These are phyloP conservation scores for Ianthella basta DNA, from an alignment of 37 sponge, comb jelly and placozoan species.

Conservation along the genomic window DNA sequence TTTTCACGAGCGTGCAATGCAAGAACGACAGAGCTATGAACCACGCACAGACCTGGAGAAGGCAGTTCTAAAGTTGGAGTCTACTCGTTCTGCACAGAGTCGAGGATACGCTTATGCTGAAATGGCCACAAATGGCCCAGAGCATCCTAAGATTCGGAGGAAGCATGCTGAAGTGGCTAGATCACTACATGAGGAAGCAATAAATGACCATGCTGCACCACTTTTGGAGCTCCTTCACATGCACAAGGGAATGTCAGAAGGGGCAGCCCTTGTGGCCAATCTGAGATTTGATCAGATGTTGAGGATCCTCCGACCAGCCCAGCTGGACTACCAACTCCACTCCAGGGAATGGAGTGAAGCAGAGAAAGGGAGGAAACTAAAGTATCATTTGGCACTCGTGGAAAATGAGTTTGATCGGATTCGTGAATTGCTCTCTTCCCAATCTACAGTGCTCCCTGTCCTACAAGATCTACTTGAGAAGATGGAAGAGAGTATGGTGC, in stretches of 20 bases:
- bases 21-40: neutral
- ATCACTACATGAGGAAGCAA: neutral
- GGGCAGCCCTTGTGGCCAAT: neutral
- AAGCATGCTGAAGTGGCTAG: neutral
- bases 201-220: neutral
- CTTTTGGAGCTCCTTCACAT: neutral
- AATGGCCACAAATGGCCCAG: neutral
- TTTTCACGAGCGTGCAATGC: neutral
- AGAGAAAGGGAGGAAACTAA: neutral
- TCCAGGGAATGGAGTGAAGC: neutral
- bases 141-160: neutral
- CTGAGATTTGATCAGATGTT: neutral
- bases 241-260: neutral
- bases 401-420: neutral
- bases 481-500: neutral
- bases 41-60: neutral
- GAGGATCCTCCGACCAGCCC: neutral
- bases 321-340: neutral
- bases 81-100: neutral
- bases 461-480: neutral
- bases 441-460: neutral
- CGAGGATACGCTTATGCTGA: constrained; percentile 13
- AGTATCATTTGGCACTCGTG: neutral
- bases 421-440: neutral
- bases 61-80: neutral